These are phyloP conservation scores for Circaetus gallicus DNA, from an alignment of 2,113 vertebrate species.

Conservation along the genomic window DNA sequence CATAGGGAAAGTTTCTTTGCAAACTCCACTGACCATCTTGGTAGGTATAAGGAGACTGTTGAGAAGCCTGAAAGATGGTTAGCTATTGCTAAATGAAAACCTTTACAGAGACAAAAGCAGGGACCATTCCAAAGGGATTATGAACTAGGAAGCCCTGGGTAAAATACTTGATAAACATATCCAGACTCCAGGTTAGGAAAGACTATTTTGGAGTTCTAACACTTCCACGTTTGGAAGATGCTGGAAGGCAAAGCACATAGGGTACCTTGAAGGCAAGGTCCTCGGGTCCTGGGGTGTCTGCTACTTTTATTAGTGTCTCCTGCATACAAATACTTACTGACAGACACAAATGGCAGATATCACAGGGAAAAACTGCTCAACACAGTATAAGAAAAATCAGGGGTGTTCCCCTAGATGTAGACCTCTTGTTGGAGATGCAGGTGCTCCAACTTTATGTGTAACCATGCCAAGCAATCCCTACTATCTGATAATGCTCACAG, in stretches of 20 bases:
- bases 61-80: neutral
- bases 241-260: neutral
- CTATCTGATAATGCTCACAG: neutral
- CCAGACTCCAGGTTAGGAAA: neutral
- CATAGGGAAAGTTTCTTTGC: neutral
- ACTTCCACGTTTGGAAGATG: neutral
- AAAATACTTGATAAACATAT: neutral
- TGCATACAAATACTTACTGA: neutral
- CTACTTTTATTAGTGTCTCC: neutral
- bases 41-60: neutral
- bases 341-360: neutral
- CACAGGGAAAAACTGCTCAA: neutral
- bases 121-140: fast-evolving
- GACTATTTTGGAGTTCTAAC: neutral
- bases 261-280: neutral
- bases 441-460: neutral
- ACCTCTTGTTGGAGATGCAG: neutral
- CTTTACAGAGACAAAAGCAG: neutral
- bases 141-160: neutral
- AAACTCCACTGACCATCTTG: neutral
- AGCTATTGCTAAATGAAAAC: neutral
- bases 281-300: neutral
- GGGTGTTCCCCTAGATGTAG: neutral
- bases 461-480: neutral
- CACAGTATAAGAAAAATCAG: neutral